A percentile compares a stretch with the other conserved stretches of the same genome.
Evolutionary conservation across 2,888 invertebrate genomes (phyloP).

Genomic region (Bombylius major): DNA sequence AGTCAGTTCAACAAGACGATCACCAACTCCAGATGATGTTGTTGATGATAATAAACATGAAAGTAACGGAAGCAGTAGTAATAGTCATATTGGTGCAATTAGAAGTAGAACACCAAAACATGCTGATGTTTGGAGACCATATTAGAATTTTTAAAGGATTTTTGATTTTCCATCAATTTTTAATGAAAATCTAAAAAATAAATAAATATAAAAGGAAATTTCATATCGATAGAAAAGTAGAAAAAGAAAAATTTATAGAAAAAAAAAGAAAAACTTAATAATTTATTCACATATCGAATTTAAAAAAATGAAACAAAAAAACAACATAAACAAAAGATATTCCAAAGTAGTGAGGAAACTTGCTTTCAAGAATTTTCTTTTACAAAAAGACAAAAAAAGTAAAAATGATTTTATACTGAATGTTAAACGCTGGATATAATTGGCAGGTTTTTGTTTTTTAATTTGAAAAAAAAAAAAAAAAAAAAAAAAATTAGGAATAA

Average conservation of each 20-base stretch:
- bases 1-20: constrained; percentile 39
- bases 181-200: not conserved
- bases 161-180: not conserved
- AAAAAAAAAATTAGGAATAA: too few species aligned
- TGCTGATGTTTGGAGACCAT: constrained; percentile 70
- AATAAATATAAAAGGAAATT: not conserved
- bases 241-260: not conserved
- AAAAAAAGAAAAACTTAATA: not conserved
- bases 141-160: constrained; percentile 37
- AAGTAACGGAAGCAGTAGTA: constrained; percentile 1
- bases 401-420: too few species aligned
- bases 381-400: too few species aligned
- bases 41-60: constrained; percentile 20
- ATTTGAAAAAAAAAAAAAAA: too few species aligned
- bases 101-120: constrained; percentile 38
- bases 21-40: constrained; percentile 41
- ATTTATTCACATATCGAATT: constrained; percentile 14
- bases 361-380: too few species aligned
- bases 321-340: not conserved
- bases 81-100: constrained; percentile 28
- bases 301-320: not conserved
- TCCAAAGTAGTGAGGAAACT: not conserved
- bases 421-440: too few species aligned
- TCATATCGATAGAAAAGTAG: constrained; percentile 5
- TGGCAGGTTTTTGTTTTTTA: too few species aligned